phyloP scores from a whole-genome alignment of 2,888 invertebrate species.

The Stramonita haemastoma region DNA sequence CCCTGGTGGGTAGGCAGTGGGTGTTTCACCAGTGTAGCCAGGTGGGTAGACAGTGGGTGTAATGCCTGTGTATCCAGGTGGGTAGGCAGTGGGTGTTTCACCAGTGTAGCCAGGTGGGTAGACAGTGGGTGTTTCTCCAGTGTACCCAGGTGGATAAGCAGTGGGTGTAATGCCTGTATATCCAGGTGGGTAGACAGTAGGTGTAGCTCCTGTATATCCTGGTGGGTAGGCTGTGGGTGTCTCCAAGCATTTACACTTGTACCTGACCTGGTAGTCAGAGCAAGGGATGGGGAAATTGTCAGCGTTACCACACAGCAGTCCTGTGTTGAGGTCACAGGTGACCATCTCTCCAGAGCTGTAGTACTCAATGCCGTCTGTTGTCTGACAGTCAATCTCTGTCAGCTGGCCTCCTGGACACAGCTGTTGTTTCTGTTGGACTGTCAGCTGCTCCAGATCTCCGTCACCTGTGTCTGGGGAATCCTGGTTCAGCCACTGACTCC shows the following conservation, averaged over 20 bases:
- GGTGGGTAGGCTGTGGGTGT: neutral
- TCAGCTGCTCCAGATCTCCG: constrained; percentile 59
- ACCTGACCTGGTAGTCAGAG: constrained; percentile 72
- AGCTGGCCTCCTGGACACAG: constrained; percentile 60
- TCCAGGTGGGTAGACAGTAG: constrained; percentile 17
- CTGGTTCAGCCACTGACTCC: constrained; percentile 62
- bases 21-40: constrained; percentile 20
- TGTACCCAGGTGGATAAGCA: constrained; percentile 10
- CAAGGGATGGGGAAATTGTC: constrained; percentile 63
- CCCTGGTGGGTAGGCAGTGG: constrained; percentile 31
- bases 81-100: constrained; percentile 31
- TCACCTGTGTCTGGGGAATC: constrained; percentile 56
- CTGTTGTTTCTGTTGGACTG: constrained; percentile 49
- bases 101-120: constrained; percentile 24
- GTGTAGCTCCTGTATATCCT: neutral
- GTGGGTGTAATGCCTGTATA: constrained; percentile 31
- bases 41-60: constrained; percentile 34
- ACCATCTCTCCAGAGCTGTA: constrained; percentile 54
- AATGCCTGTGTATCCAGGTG: constrained; percentile 24
- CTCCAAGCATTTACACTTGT: constrained; percentile 77
- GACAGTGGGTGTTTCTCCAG: neutral
- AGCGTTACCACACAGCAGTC: constrained; percentile 82
- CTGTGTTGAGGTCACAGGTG: constrained; percentile 81
- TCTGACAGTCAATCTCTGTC: constrained; percentile 64
- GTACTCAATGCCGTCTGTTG: constrained; percentile 57